Evolutionary conservation across 2,113 vertebrate species (phyloP), one percentile per base, ranked within the genome.

Genomic region (Phodopus roborovskii): DNA sequence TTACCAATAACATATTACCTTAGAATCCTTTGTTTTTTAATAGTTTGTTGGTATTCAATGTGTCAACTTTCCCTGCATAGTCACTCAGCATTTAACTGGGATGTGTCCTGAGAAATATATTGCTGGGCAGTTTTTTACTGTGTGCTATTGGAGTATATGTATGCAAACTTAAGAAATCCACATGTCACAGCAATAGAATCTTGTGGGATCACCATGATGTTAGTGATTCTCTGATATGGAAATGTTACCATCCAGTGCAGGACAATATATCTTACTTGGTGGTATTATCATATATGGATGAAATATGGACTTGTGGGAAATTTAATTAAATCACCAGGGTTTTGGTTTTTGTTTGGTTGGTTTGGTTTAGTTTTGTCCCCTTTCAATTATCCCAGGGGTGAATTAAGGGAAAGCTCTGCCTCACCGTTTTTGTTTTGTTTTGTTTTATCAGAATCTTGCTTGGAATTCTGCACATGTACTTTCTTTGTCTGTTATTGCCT

Each of bases 381-480:
- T 30, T 56, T 90, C 82, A 83, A 45, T 94, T 70, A 66, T 60
- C 64, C 90, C 70, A 92, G 50, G 45, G 88, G 64, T 66, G 86
- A 92, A 45, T 93, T 86, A 86, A 42, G n/a, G n/a, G 53, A 33
- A 82, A 17, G 9, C 73, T 7, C 8, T 58, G 24, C 9, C 33
- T 83, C 48, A 94, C 48, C 50, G 3, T 56, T 92, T 75, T 50
- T 22, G 9, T 15, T 7, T 73, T 9, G 9, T 36, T 36, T 28
- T 56, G 33, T 64, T 42, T 22, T 60, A 6, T 88, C 26, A 87
- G 83, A 82, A 84, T 87, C 19, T 87, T 93, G 30, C 77, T 83
- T 87, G 58, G 36, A 85, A 74, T 71, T 42, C 42, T 28, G 9
- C 1, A 26, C 4, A 1, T 33, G 4, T 42, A 16, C 7, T 70